Evolutionary conservation across 2,113 vertebrate species (phyloP), one percentile per base, ranked within the genome.

Genomic region (Anarhynchus alexandrinus): DNA sequence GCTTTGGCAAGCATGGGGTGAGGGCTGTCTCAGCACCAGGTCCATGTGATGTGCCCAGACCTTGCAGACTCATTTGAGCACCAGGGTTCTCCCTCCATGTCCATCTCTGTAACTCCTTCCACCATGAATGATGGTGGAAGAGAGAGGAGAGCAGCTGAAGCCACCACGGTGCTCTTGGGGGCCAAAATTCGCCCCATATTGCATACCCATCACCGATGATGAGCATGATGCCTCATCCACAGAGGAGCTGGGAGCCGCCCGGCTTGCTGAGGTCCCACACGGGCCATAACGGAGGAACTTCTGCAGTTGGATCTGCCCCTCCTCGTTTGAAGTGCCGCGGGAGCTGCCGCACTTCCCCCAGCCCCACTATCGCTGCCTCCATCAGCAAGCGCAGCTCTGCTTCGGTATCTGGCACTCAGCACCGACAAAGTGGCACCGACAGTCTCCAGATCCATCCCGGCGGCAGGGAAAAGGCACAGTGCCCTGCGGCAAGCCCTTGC

Each of bases 241-340:
- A 70, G 67, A 72, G 62, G 20, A 83, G 34, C 51, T 80, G 67
- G 67, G 64, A 59, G 69, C 49, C 4, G 1, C 69, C 38, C 2
- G 11, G 27, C 21, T 15, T 82, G 69, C 65, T 38, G 61, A 7
- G 6, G 55, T 82, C 66, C 47, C 27, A 40, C 8, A 5, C 15
- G 19, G 66, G 42, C 34, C 12, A 1, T 26, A 26, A 17, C 0
- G 1, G 59, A 78, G 66, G 42, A 40, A 74, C 34, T 74, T 70
- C 42, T 67, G n/a, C 49, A 32, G 61, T 5, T 45, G 45, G 26
- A 11, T 57, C 49, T 49, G 49, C 49, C 49, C 49, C 22, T 49
- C 23, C 34, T 70, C 79, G 9, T 29, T 4, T 27, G 15, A 49
- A 34, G 59, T 1, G 1, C 2, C 0, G 1, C 5, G 1, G 77